A percentile compares a stretch with the other conserved stretches of the same genome.
Evolutionary conservation across 2,113 vertebrate genomes (phyloP).

Genomic region (Todiramphus saurophagus): DNA sequence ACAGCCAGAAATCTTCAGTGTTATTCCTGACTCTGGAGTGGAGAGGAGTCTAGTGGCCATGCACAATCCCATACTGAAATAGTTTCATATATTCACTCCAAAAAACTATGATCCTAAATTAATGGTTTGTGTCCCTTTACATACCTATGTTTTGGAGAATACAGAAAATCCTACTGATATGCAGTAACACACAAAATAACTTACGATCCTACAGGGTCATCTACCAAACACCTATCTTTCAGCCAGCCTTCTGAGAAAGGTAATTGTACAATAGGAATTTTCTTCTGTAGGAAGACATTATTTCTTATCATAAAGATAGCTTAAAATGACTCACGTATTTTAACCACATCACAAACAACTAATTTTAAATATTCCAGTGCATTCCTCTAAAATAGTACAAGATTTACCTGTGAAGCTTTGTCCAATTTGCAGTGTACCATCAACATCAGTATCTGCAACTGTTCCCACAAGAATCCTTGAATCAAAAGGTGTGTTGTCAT

Average conservation of each 20-base stretch:
- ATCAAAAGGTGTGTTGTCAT: slow-evolving; percentile 84
- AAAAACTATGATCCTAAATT: not conserved
- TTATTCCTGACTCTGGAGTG: not conserved
- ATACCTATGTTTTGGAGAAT: not conserved
- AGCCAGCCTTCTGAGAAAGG: not conserved
- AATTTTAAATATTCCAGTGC: not conserved
- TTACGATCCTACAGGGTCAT: not conserved
- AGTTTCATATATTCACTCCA: not conserved
- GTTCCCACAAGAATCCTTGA: slow-evolving; percentile 74
- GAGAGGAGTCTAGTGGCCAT: not conserved
- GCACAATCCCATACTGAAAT: not conserved
- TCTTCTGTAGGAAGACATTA: not conserved
- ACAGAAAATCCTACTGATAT: not conserved
- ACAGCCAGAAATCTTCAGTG: not conserved
- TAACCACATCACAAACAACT: not conserved
- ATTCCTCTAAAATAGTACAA: not conserved
- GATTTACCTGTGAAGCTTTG: slow-evolving; percentile 85
- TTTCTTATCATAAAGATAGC: not conserved
- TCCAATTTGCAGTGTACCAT: slow-evolving; percentile 78
- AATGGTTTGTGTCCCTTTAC: not conserved
- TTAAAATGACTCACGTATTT: not conserved
- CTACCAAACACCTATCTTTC: not conserved
- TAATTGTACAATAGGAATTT: not conserved
- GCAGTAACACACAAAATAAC: not conserved
- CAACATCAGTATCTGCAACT: slow-evolving; percentile 70